A percentile compares a stretch with the other conserved stretches of the same genome.
Evolutionary conservation across 2,113 vertebrate species (phyloP).

Genomic region (Menura novaehollandiae): DNA sequence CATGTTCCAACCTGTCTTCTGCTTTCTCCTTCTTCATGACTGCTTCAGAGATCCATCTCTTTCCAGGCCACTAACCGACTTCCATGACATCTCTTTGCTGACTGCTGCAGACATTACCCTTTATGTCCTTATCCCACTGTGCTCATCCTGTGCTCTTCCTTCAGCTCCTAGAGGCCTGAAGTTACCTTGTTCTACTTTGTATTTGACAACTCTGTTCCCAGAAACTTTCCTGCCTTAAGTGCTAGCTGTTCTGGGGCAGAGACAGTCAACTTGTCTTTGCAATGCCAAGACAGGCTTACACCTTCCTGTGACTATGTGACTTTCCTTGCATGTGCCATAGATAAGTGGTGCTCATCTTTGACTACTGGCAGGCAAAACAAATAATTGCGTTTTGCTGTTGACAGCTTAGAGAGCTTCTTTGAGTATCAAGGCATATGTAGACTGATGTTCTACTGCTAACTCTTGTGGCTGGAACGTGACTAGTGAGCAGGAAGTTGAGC

Average conservation of each 20-base stretch:
- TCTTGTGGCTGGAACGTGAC: neutral
- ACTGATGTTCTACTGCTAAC: neutral
- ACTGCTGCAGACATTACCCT: neutral
- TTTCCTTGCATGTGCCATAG: neutral
- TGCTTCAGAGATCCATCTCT: neutral
- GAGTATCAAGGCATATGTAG: neutral
- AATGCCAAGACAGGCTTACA: neutral
- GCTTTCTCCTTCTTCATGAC: neutral
- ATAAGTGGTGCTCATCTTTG: neutral
- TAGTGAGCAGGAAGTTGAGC: neutral
- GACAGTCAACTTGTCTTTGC: neutral
- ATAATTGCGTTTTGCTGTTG: neutral
- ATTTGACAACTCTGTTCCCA: neutral
- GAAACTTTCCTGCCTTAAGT: neutral
- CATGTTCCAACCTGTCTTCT: neutral
- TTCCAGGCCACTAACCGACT: neutral
- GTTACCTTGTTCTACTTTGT: neutral
- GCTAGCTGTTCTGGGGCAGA: neutral
- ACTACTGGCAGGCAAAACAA: neutral
- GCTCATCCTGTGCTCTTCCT: neutral
- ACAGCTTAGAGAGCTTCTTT: neutral
- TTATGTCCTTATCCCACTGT: neutral
- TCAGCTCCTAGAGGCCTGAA: neutral
- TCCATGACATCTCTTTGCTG: neutral
- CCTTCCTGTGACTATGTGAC: neutral